A percentile compares a stretch with the other conserved stretches of the same genome.
Conservation (phyloP, 2,888 invertebrate genomes). For the Branchellion lobata region DNA sequence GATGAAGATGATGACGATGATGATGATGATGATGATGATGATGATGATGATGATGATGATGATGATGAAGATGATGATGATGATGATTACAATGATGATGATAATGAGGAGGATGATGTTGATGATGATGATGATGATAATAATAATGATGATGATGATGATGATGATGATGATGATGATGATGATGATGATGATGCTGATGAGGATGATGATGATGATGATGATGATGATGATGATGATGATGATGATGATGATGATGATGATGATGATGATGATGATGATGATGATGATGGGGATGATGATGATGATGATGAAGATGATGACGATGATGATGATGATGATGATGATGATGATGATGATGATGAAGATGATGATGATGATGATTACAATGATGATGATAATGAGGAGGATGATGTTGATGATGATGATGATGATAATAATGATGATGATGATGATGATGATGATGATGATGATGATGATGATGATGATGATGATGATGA, state of each 20-base stretch:
- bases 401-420: slow-evolving; percentile 2
- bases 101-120: too few relatives aligned
- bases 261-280: background rate
- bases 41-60: background rate
- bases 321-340: slow-evolving; percentile 3
- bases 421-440: slow-evolving; percentile 7
- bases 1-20: background rate
- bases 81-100: too few relatives aligned
- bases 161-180: slow-evolving; percentile 10
- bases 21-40: too few relatives aligned
- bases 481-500: slow-evolving; percentile 24
- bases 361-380: background rate
- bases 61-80: background rate
- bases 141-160: slow-evolving; percentile 11
- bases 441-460: slow-evolving; percentile 2
- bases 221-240: background rate
- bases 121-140: too few relatives aligned
- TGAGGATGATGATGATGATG: slow-evolving; percentile 15
- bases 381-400: too few relatives aligned
- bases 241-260: background rate
- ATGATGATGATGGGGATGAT: slow-evolving; percentile 28
- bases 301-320: slow-evolving; percentile 20
- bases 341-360: background rate
- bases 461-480: slow-evolving; percentile 20
- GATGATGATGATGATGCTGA: slow-evolving; percentile 29